Percentiles rank a stretch among this genome's conserved stretches.
Conservation (phyloP, 2,797 vertebrate species). For the Neosilurus mollespiculum region DNA sequence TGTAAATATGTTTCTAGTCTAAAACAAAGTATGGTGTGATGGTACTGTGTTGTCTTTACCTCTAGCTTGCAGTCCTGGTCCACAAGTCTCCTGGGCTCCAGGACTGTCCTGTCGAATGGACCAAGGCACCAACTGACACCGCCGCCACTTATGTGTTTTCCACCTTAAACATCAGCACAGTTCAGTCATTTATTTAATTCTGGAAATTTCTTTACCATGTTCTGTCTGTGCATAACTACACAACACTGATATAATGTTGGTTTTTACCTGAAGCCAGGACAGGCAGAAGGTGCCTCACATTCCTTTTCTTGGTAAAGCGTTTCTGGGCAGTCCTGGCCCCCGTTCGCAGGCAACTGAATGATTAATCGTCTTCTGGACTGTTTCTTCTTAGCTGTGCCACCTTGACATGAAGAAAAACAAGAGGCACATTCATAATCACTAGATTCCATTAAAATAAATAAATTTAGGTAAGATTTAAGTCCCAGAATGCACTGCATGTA, state of each 20-base stretch:
- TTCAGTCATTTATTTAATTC: background rate
- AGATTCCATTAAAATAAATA: background rate
- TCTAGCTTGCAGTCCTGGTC: conserved; percentile 90
- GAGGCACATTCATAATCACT: background rate
- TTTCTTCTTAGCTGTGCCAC: conserved; percentile 72
- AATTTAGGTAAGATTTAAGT: background rate
- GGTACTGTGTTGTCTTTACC: conserved; percentile 66
- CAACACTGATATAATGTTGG: background rate
- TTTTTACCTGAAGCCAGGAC: conserved; percentile 85
- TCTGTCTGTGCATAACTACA: background rate
- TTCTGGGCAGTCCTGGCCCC: conserved; percentile 90
- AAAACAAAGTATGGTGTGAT: background rate
- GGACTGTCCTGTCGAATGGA: conserved; percentile 86
- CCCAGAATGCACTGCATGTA: background rate
- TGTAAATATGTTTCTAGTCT: background rate
- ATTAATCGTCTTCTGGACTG: conserved; percentile 85
- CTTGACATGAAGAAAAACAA: conserved; percentile 47
- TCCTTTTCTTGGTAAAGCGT: conserved; percentile 87
- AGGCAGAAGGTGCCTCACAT: conserved; percentile 79
- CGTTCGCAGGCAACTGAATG: conserved; percentile 86
- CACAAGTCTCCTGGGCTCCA: conserved; percentile 89
- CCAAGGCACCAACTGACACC: conserved; percentile 93
- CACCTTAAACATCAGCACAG: conserved; percentile 73
- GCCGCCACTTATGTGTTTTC: conserved; percentile 96
- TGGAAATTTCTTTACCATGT: background rate